A percentile compares a stretch with the other conserved stretches of the same genome.
phyloP scores from a whole-genome alignment of 2,113 vertebrate species.

The Zosterops lateralis region DNA sequence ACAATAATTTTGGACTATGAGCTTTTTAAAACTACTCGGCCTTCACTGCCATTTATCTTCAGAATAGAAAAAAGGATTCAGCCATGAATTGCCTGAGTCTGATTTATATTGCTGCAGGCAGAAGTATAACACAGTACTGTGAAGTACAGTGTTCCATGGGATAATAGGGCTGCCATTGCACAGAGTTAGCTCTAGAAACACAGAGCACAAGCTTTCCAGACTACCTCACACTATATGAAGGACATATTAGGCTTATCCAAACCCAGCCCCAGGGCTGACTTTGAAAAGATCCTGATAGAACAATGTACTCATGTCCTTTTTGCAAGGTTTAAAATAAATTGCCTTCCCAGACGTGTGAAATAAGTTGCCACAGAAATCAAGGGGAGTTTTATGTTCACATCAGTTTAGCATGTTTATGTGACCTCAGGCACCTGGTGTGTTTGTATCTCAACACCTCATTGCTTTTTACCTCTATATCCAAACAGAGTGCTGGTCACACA shows the following conservation, averaged over 20 bases:
- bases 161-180: not conserved
- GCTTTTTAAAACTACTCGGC: not conserved
- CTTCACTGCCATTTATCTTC: not conserved
- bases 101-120: not conserved
- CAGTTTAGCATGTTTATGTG: not conserved
- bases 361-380: not conserved
- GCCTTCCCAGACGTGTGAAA: not conserved
- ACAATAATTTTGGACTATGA: not conserved
- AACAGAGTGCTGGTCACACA: not conserved
- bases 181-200: not conserved
- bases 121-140: not conserved
- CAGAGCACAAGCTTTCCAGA: not conserved
- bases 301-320: rapidly evolving
- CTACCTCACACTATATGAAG: not conserved
- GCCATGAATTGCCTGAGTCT: not conserved
- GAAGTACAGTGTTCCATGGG: not conserved
- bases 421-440: not conserved
- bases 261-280: not conserved
- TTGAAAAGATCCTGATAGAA: not conserved
- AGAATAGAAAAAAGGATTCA: not conserved
- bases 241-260: not conserved
- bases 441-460: not conserved
- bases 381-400: not conserved
- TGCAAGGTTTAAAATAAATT: not conserved
- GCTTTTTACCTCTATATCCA: not conserved